Evolutionary conservation across 2,113 vertebrate species (phyloP), one percentile per base, ranked within the genome.

Genomic region (Callochromis pleurospilus): DNA sequence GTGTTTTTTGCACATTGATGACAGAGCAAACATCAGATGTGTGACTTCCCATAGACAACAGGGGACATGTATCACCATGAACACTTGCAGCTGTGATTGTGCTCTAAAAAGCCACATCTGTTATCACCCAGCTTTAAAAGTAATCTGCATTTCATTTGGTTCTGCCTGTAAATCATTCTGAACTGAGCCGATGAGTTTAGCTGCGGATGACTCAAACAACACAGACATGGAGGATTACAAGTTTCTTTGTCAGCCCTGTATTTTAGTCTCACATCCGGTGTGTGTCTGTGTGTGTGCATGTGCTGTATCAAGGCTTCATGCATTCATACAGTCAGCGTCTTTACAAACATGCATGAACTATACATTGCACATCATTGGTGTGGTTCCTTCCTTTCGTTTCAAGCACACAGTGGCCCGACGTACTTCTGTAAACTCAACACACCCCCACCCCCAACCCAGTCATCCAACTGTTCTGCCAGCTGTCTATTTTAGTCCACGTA

Each of bases 401-500:
- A 51, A 73, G 38, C 21, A 31, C 42, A 47, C 54, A 70, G 42
- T 81, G 29, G 86, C 77, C 17, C 80, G 54, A 10, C 5, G 55
- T 33, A 33, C 62, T 81, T 80, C 58, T 60, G 12, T 79, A 85
- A 86, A 77, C 13, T 82, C 26, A 87, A 62, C 47, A 42, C 19
- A 10, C 58, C 53, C 85, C 40, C 24, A 24, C 54, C n/a, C 51
- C 80, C 10, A 3, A 65, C 70, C 10, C 26, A 45, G 65, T 49
- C 84, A 88, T 79, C 84, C 84, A 92, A 92, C 84, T 92, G 87
- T 82, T 55, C 79, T 29, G 89, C 85, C 89, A 90, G 90, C 88
- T 85, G 89, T 91, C 92, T 93, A 94, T 93, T 95, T 93, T 89
- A 47, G 84, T 90, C 89, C 29, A 86, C 55, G 13, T 60, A 54